phyloP scores from a whole-genome alignment of 2,888 invertebrate genomes.

The Yponomeuta plumbellus region DNA sequence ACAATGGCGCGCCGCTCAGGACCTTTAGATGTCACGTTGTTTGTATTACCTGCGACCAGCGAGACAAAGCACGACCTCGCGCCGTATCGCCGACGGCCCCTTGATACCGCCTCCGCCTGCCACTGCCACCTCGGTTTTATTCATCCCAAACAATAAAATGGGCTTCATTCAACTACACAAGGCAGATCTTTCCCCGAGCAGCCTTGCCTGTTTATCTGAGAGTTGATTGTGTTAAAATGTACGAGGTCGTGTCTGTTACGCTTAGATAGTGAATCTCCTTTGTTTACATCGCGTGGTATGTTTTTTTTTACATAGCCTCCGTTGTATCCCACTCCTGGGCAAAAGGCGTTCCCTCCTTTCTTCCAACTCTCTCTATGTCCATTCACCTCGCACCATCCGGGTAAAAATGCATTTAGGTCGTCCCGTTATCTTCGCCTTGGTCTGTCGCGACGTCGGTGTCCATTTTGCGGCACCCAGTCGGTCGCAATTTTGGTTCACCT shows the following conservation, averaged over 20 bases:
- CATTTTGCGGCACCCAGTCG: too few relatives aligned
- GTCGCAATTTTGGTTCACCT: too few relatives aligned
- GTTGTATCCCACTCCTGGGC: too few relatives aligned
- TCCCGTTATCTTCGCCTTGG: too few relatives aligned
- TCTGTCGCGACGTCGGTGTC: too few relatives aligned
- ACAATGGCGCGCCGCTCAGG: constrained; percentile 3
- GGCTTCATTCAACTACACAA: not conserved
- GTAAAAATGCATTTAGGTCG: too few relatives aligned
- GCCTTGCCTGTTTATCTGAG: not conserved
- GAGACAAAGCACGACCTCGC: constrained; percentile 12
- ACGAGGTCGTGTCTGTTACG: not conserved
- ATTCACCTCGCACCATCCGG: too few relatives aligned
- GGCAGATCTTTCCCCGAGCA: not conserved
- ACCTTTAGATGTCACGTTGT: constrained; percentile 8
- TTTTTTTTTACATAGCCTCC: too few relatives aligned
- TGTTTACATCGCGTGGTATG: not conserved
- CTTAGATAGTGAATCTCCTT: not conserved
- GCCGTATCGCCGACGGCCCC: not conserved
- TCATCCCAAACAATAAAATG: not conserved
- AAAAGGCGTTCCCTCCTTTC: too few relatives aligned
- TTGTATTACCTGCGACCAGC: not conserved
- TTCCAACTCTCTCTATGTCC: too few relatives aligned
- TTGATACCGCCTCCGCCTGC: not conserved
- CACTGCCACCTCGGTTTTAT: not conserved
- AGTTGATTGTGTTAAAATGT: not conserved